Conservation (phyloP, 2,113 vertebrate species). For the Pseudonaja textilis region DNA sequence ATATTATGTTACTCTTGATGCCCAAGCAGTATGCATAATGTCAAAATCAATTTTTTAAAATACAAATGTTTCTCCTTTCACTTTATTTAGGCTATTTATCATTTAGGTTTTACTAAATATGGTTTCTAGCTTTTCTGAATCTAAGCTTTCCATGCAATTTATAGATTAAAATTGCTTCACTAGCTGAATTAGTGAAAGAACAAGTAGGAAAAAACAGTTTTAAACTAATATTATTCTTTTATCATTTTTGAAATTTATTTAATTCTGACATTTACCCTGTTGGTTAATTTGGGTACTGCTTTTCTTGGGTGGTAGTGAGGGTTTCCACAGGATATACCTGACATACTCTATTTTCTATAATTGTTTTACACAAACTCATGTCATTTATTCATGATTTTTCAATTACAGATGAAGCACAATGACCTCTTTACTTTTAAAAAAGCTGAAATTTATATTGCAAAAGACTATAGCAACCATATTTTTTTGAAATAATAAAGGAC, state of each 20-base stretch:
- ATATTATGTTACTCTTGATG: neutral
- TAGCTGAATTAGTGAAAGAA: neutral
- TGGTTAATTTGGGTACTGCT: neutral
- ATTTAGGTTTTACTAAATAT: neutral
- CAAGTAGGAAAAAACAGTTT: neutral
- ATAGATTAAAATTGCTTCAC: neutral
- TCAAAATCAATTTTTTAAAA: neutral
- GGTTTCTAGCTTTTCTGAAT: neutral
- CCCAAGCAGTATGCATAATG: neutral
- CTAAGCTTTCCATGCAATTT: neutral
- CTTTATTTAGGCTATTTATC: neutral
- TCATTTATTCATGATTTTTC: neutral
- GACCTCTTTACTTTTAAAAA: neutral
- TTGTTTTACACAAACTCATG: conserved; percentile 27
- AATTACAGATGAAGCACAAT: neutral
- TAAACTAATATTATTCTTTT: neutral
- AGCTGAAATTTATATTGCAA: conserved; percentile 23
- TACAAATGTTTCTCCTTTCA: neutral
- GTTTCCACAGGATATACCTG: conserved; percentile 23
- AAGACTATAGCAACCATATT: neutral
- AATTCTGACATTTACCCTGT: conserved; percentile 2
- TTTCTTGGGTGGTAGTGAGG: neutral
- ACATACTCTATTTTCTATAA: conserved; percentile 26
- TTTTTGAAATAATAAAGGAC: no score
- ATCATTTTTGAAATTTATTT: conserved; percentile 6